Evolutionary conservation across 2,113 vertebrate genomes (phyloP).

Genomic region (Peromyscus leucopus): DNA sequence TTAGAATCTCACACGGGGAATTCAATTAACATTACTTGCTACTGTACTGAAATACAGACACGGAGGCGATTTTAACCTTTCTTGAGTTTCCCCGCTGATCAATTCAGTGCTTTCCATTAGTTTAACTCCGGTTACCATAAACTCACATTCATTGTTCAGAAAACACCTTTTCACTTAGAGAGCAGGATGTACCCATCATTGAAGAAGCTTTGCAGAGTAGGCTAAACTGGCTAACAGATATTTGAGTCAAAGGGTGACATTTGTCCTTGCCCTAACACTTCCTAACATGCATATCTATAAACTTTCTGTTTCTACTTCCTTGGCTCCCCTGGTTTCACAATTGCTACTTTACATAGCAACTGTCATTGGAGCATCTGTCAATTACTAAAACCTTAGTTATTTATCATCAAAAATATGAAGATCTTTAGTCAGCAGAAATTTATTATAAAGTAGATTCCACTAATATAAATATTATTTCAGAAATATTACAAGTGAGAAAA

Average conservation of each 20-base stretch:
- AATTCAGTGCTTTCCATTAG: conserved; percentile 85
- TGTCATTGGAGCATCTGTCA: background rate
- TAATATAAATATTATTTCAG: background rate
- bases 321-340: fast-evolving
- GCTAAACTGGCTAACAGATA: background rate
- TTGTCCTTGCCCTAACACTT: background rate
- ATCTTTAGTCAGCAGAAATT: background rate
- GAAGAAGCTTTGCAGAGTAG: background rate
- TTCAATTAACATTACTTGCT: conserved; percentile 88
- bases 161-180: conserved; percentile 59
- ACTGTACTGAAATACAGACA: conserved; percentile 78
- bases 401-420: background rate
- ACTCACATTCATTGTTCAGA: conserved; percentile 72
- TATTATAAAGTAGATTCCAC: background rate
- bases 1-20: conserved; percentile 84
- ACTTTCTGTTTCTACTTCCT: background rate
- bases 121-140: conserved; percentile 82
- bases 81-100: conserved; percentile 82
- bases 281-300: background rate
- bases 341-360: background rate
- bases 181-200: background rate
- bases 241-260: background rate
- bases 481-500: background rate
- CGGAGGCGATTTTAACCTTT: conserved; percentile 84
- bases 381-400: background rate